Evolutionary conservation across 2,797 vertebrate genomes (phyloP), one percentile per base, ranked within the genome.

Genomic region (Pseudochromis fuscus): DNA sequence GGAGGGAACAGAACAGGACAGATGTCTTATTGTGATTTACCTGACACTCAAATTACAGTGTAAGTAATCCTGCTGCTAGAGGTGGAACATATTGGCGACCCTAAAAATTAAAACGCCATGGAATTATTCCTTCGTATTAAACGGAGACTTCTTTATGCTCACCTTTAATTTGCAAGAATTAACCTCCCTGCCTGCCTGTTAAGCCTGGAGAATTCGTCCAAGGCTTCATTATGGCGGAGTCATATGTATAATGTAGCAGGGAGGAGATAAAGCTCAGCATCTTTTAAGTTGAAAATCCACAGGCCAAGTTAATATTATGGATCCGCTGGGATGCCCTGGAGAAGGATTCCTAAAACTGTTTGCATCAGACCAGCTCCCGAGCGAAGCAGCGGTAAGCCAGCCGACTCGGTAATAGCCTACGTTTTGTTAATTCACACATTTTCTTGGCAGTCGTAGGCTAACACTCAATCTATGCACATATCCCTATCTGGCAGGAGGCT

Each of bases 21-120:
- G 38, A 77, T 84, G 65, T 23, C 74, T 89, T 83, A 67, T 63
- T 67, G 53, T 82, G 87, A 91, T 89, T 89, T 88, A 90, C 68
- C 71, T 70, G 55, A 51, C 71, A 67, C 56, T 70, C 51, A 62
- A 72, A 80, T 87, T 77, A 72, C 64, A 75, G 56, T 27, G 51
- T 35, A 79, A 90, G 66, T 72, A 82, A 85, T 87, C 72, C 62
- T 50, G 78, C 63, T 44, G 30, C 8, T 37, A 56, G 67, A 77
- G 77, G 50, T 72, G 72, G 67, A 68, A 74, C 68, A 76, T 74
- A 63, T 40, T 78, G 64, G 66, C 77, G 69, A 66, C 78, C 51
- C 74, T 61, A 68, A 76, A 88, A 78, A 89, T 69, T 5, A 79
- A 82, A 63, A 86, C 49, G 61, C 63, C 16, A 8, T 23, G 38